Evolutionary conservation across 2,113 vertebrate species (phyloP), one percentile per base, ranked within the genome.

Genomic region (Tupaia chinensis): DNA sequence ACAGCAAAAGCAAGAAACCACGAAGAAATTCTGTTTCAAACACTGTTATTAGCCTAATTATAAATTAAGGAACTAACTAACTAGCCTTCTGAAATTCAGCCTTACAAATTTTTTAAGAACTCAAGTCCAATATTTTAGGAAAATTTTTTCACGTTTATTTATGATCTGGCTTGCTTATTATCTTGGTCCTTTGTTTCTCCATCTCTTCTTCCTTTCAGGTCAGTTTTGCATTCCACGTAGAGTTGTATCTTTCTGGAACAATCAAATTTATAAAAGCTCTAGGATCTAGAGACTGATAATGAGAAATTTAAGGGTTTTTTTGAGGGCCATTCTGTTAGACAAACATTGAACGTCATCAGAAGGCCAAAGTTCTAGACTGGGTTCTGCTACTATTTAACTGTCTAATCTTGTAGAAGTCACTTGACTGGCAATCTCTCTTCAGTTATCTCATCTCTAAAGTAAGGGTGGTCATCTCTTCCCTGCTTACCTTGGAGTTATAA

Each of bases 241-340:
- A 87, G 6, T 89, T 83, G 13, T 22, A 61, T 68, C 76, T 68
- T 95, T 95, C 29, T 65, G 7, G 44, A 85, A 95, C 89, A 90
- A 79, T 29, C 60, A 79, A 86, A 79, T 79, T 78, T n/a, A 15
- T 70, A 29, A 72, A 86, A 76, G 12, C 61, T 66, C 6, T 80
- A 53, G 72, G 29, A 61, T 65, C 44, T 12, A 85, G 69, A 44
- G 29, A 87, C 19, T 53, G 23, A 90, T 44, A 34, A 34, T 19
- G 19, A 93, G n/a, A 95, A 84, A 34, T 44, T 32, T 56, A 65
- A 74, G 12, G 73, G 19, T 17, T 87, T 53, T 56, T 77, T 70
- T 34, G 81, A 14, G 15, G 10, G 11, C 10, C 10, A 73, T 63
- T 89, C 22, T 93, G 29, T 58, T 44, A 69, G 29, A 44, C 78